phyloP scores from a whole-genome alignment of 2,888 invertebrate genomes.

The Arge pagana region DNA sequence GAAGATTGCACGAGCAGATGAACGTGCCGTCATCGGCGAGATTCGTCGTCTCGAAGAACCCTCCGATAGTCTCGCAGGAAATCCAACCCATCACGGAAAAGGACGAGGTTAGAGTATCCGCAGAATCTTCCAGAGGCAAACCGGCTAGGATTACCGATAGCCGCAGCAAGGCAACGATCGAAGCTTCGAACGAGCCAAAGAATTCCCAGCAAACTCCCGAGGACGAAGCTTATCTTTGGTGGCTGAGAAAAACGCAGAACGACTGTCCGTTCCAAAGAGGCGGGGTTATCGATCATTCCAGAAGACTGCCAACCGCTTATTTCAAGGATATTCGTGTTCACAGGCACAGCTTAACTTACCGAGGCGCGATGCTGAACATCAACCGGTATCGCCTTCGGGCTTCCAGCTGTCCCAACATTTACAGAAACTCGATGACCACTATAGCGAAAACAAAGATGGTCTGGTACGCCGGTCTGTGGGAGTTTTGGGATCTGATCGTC shows the following conservation, averaged over 20 bases:
- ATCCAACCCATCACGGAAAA: conserved; percentile 18
- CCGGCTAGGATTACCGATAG: conserved; percentile 11
- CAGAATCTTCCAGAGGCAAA: conserved; percentile 26
- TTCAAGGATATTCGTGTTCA: conserved; percentile 76
- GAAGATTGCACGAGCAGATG: conserved; percentile 59
- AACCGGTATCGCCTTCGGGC: conserved; percentile 79
- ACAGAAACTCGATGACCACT: conserved; percentile 83
- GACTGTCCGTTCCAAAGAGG: conserved; percentile 51
- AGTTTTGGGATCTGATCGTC: conserved; percentile 75
- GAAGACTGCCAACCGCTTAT: conserved; percentile 66
- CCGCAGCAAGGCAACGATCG: background rate
- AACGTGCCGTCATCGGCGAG: conserved; percentile 42
- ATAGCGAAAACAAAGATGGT: conserved; percentile 80
- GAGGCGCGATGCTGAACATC: conserved; percentile 85
- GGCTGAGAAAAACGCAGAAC: conserved; percentile 63
- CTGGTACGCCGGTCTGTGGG: conserved; percentile 76
- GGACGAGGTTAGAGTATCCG: conserved; percentile 23
- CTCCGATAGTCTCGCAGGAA: conserved; percentile 43
- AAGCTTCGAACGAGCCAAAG: conserved; percentile 4
- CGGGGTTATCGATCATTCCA: conserved; percentile 51
- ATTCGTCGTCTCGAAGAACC: conserved; percentile 49
- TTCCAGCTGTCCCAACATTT: conserved; percentile 90
- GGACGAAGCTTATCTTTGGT: conserved; percentile 62
- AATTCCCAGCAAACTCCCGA: conserved; percentile 38
- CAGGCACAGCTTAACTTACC: conserved; percentile 78